Conservation (phyloP, 1,140 invertebrate species). For the Drosophila nigrodunni region DNA sequence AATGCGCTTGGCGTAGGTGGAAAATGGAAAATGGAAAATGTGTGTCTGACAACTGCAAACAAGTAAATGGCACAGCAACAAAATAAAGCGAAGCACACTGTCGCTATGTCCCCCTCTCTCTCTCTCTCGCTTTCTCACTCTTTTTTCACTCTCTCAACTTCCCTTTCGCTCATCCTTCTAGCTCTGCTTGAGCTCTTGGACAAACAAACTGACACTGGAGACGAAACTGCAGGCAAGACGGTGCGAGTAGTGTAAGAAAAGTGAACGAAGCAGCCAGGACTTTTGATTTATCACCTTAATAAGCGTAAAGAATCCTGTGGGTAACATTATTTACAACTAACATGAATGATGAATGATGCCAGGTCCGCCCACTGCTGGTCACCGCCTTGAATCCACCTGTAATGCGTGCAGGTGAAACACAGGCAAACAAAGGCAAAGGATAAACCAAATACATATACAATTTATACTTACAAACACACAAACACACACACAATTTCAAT, state of each 20-base stretch:
- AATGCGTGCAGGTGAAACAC: slow-evolving; percentile 16
- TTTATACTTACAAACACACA: slow-evolving; percentile 14
- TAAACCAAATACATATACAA: slow-evolving; percentile 34
- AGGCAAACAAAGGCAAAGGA: slow-evolving; percentile 45
- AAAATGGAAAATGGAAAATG: slow-evolving; percentile 45
- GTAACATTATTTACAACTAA: slow-evolving; percentile 82
- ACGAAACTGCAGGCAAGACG: slow-evolving; percentile 5
- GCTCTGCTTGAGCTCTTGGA: slow-evolving; percentile 13
- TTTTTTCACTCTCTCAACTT: neutral
- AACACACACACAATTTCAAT: slow-evolving; percentile 13
- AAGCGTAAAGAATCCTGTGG: slow-evolving; percentile 75
- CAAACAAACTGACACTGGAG: slow-evolving; percentile 25
- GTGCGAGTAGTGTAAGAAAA: slow-evolving; percentile 3
- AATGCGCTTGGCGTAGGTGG: slow-evolving; percentile 28
- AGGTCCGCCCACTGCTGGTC: neutral
- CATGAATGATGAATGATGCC: slow-evolving; percentile 74
- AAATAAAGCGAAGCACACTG: neutral
- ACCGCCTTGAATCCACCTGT: too few relatives aligned
- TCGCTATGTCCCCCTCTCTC: neutral
- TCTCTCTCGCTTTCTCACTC: neutral
- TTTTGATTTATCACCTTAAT: slow-evolving; percentile 82
- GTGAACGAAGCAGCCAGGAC: slow-evolving; percentile 12
- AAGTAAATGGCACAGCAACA: slow-evolving; percentile 17
- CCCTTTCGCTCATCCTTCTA: neutral
- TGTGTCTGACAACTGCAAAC: slow-evolving; percentile 43